Evolutionary conservation across 1,140 invertebrate genomes (phyloP).

Genomic region (Cotesia vestalis): DNA sequence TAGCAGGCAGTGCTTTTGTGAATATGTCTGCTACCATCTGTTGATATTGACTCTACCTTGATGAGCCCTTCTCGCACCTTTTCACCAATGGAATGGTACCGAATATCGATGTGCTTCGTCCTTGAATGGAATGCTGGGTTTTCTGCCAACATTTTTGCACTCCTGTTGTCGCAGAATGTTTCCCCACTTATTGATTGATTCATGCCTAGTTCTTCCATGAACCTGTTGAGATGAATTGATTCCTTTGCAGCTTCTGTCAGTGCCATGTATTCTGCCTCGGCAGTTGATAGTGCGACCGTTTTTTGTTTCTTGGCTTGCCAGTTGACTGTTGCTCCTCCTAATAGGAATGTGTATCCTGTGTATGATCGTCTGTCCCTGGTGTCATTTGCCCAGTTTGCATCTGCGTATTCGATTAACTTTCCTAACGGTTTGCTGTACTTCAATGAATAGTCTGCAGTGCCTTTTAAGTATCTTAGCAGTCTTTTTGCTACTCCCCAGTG

Average conservation of each 20-base stretch:
- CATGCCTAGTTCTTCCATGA: not conserved
- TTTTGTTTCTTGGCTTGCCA: constrained; percentile 17
- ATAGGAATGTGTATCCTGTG: constrained; percentile 15
- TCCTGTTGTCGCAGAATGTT: constrained; percentile 7
- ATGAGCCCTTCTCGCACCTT: not conserved
- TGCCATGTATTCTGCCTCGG: constrained; percentile 24
- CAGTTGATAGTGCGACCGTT: not conserved
- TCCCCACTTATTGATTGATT: not conserved
- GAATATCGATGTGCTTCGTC: constrained; percentile 23
- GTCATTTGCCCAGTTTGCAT: constrained; percentile 13
- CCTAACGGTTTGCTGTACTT: not conserved
- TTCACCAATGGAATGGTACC: constrained; percentile 5
- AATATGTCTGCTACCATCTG: constrained; percentile 23
- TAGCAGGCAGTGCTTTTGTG: not conserved
- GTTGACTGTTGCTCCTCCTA: not conserved
- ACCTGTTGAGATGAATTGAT: not conserved
- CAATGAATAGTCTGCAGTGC: not conserved
- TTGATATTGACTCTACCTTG: not conserved
- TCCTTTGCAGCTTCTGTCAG: constrained; percentile 8
- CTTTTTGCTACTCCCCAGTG: constrained; percentile 44
- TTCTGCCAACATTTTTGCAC: constrained; percentile 2
- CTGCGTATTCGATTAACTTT: constrained; percentile 4
- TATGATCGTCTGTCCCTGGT: constrained; percentile 6
- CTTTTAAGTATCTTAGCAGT: constrained; percentile 37
- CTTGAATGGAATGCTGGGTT: not conserved